Evolutionary conservation across 2,797 vertebrate genomes (phyloP).

Genomic region (Euphonia xanthogaster): DNA sequence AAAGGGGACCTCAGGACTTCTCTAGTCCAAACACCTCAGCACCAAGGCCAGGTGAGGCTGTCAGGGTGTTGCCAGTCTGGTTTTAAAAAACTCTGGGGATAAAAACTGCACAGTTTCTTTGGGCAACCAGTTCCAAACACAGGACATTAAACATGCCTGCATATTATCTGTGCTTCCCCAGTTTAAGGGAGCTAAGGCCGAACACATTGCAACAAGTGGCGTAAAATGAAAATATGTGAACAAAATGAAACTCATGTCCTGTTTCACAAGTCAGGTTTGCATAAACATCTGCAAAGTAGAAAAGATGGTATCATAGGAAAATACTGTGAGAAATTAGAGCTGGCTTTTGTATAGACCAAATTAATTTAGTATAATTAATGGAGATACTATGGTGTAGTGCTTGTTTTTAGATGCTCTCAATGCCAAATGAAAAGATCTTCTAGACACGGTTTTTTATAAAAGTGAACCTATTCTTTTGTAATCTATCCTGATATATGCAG

Average conservation of each 20-base stretch:
- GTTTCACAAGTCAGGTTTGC: background rate
- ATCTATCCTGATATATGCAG: background rate
- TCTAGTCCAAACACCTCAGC: background rate
- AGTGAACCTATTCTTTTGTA: background rate
- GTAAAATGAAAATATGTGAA: background rate
- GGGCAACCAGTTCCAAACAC: background rate
- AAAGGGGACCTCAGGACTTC: background rate
- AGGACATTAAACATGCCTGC: background rate
- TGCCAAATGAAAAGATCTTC: background rate
- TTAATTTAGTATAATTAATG: background rate
- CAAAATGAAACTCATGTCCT: background rate
- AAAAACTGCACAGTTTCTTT: background rate
- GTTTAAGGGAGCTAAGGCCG: background rate
- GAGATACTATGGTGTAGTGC: background rate
- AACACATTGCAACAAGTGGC: background rate
- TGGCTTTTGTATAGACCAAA: background rate
- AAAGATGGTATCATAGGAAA: background rate
- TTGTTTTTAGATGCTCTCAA: background rate
- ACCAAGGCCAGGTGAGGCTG: background rate
- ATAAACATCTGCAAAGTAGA: background rate
- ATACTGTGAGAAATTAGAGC: background rate
- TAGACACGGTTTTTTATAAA: background rate
- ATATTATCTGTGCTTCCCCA: background rate
- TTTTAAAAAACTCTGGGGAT: background rate
- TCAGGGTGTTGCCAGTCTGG: background rate